phyloP scores from a whole-genome alignment of 1,140 invertebrate species.

The Penaeus indicus region DNA sequence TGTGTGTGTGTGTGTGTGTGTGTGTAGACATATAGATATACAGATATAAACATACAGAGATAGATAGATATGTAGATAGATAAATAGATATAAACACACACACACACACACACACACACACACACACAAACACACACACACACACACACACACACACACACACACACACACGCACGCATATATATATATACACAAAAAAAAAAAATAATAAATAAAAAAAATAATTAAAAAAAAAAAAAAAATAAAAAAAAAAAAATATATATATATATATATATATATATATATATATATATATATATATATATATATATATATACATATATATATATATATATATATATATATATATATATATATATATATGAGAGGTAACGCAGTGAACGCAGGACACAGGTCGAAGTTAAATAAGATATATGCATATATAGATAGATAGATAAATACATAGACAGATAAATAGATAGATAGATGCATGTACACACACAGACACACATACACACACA shows the following conservation, averaged over 20 bases:
- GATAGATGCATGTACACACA: no score
- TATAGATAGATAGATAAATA: no score
- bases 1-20: no score
- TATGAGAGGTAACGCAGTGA: no score
- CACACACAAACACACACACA: background rate
- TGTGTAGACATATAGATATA: background rate
- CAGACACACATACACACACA: no score
- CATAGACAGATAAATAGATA: no score
- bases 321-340: no score
- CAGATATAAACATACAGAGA: background rate
- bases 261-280: constrained; percentile 14
- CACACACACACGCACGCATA: background rate
- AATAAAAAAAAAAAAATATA: background rate
- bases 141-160: background rate
- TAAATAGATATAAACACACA: background rate
- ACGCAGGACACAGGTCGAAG: no score
- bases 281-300: background rate
- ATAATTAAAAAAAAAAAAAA: no score
- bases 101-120: background rate
- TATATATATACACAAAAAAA: constrained; percentile 5
- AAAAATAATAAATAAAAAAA: background rate
- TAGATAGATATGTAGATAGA: background rate
- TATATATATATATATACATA: no score
- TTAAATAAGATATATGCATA: no score
- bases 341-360: no score